Evolutionary conservation across 2,888 invertebrate species (phyloP), one percentile per base, ranked within the genome.

Genomic region (Octonoba sinensis): DNA sequence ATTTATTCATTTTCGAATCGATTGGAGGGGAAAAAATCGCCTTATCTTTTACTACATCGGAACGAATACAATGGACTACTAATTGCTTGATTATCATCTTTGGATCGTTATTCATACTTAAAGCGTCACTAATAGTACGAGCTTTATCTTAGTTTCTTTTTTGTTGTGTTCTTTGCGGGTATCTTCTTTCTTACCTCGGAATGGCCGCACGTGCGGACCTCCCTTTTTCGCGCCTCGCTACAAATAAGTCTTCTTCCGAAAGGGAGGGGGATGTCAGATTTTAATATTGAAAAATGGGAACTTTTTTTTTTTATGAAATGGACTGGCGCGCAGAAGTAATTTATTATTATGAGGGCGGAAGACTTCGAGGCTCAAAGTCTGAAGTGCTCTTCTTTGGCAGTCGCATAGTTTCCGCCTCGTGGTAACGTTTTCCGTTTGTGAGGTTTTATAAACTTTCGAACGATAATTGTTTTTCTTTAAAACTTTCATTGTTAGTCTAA

Each of bases 1-100:
- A 62, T 62, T 62, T 36, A 62, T 57, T 62, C 62, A 62, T 62
- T 62, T 62, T 62, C 36, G 36, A 11, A 64, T 64, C 64, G 36
- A 36, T 44, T 44, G 13, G 22, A 22, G 20, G 64, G 16, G 27
- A 62, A 62, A 64, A 22, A 18, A 6, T 20, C 49, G 3, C 24
- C 65, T 12, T 65, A 67, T 67, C 67, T 24, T 27, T 67, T 67
- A 67, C 54, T 67, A 67, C 67, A 67, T 67, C 67, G 36, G 36
- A 27, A 67, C 18, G 65, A 47, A 54, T 12, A 54, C 67, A 67
- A 54, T 67, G 24, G 67, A 67, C 67, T 67, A 47, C 36, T 67
- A 67, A 67, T 67, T 67, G 27, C 46, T 46, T 56, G 54, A 67
- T 67, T 67, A 67, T 27, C 67, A 67, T 67, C 51, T 54, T 20